These are phyloP conservation scores for Eueides isabella DNA, from an alignment of 1,140 invertebrate species.

Conservation along the genomic window DNA sequence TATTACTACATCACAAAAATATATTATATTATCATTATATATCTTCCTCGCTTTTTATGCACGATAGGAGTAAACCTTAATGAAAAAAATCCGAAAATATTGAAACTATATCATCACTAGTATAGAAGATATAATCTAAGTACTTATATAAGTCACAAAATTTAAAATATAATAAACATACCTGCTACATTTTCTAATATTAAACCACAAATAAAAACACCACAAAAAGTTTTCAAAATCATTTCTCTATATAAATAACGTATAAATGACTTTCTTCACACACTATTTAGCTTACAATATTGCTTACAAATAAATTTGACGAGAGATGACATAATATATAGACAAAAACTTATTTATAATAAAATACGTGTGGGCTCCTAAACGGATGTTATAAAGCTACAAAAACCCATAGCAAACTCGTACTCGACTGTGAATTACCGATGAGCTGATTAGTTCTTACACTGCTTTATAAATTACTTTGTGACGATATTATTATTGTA, in stretches of 20 bases:
- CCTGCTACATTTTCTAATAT: conserved; percentile 18
- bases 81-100: too few species aligned
- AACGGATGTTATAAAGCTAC: conserved; percentile 22
- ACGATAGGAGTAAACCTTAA: too few species aligned
- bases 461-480: background rate
- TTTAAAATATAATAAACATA: conserved; percentile 18
- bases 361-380: conserved; percentile 5
- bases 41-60: too few species aligned
- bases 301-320: background rate
- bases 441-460: background rate
- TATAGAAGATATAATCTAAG: too few species aligned
- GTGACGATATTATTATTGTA: background rate
- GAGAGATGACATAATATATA: conserved; percentile 27
- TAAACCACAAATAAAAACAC: conserved; percentile 11
- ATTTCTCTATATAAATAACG: conserved; percentile 6
- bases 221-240: background rate
- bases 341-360: background rate
- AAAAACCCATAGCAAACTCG: conserved; percentile 18
- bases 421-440: background rate
- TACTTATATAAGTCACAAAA: too few species aligned
- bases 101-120: too few species aligned
- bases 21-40: too few species aligned
- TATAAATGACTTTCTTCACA: background rate
- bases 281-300: background rate
- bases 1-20: too few species aligned